Evolutionary conservation across 2,113 vertebrate species (phyloP), one percentile per base, ranked within the genome.

Genomic region (Coturnix japonica): DNA sequence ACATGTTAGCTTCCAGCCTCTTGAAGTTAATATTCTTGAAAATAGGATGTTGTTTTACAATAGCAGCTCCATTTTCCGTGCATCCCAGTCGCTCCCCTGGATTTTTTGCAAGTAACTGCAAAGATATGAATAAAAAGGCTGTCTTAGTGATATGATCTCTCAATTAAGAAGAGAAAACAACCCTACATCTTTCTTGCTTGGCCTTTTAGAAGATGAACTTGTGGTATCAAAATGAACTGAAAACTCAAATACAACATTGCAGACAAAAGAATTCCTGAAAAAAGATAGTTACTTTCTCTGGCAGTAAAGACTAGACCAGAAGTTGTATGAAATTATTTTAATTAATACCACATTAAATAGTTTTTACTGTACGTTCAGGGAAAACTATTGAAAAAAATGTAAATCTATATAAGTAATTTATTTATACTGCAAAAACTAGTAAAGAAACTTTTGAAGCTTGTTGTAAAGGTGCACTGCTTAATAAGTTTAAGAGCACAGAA

Each of bases 1-100:
- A 78, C 97, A 98, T 98, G 95, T 98, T 98, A 49, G 98, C 98
- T 96, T 99, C 98, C 89, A 99, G 98, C n/a, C 98, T 97, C 95
- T 98, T 98, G 97, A 99, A 99, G 98, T 98, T 99, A 87, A 99
- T 98, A 92, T 97, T 97, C 95, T 97, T 98, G 97, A 99, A 99
- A 96, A 99, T 98, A 7, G 97, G 97, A 88, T 99, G 98, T 87
- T 98, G 98, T 74, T 98, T 99, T 67, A 99, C 98, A 67, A 91
- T 96, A 12, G 97, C 93, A 11, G 97, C 98, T 49, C 98, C 98
- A 2, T 94, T 96, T 7, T 98, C 98, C 76, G 79, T 97, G 89
- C 98, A 99, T 25, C 99, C 99, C 74, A 99, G 97, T 43, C 98
- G 97, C 31, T 98, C 96, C 59, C 94, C 98, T 41, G 98, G 98